Base-by-base conservation (phyloP, 2,888 invertebrate species). In the Stomorhina lunata region DNA sequence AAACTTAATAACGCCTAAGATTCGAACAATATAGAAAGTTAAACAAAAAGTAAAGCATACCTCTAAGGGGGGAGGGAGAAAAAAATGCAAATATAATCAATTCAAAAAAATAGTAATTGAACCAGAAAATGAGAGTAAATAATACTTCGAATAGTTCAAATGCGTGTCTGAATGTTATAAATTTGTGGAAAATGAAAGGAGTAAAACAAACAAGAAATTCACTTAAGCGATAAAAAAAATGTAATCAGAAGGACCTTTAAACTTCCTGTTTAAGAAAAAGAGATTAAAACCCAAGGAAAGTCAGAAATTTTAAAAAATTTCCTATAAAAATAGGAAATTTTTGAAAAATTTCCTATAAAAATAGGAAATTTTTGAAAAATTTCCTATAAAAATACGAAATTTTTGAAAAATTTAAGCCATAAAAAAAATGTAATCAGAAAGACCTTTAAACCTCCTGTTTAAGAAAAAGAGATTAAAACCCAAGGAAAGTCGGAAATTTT, bases 131-230 rank as follows among this genome's bases (percentile, higher is more conserved):
- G 29, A 7, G 27, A 45, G 29, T 6, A 55, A 57, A 25, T 3
- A 55, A 3, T 27, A n/a, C n/a, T n/a, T n/a, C 25, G 9, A 71
- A 22, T 29, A 43, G 50, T 48, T 29, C 29, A 71, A 77, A 71
- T 77, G 81, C 81, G 77, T 81, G 72, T 48, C 37, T 34, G 29
- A 22, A 55, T 61, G 59, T 65, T 53, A 80, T 80, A 80, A 77
- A 77, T 69, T 72, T 65, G 27, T 10, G 63, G 43, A 59, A 25
- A 29, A 45, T 1, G 0, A 22, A 22, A 22, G 15, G n/a, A 50
- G 43, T 15, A 22, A 61, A 63, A 25, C 20, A 15, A 15, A 66
- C 12, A 17, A 66, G 27, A 3, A 65, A 65, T n/a, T 20, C 6
- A 45, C 63, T 29, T 20, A 63, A 20, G 29, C 61, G 53, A 69